phyloP scores from a whole-genome alignment of 2,888 invertebrate species.

The Scaptodrosophila latifasciaeformis region DNA sequence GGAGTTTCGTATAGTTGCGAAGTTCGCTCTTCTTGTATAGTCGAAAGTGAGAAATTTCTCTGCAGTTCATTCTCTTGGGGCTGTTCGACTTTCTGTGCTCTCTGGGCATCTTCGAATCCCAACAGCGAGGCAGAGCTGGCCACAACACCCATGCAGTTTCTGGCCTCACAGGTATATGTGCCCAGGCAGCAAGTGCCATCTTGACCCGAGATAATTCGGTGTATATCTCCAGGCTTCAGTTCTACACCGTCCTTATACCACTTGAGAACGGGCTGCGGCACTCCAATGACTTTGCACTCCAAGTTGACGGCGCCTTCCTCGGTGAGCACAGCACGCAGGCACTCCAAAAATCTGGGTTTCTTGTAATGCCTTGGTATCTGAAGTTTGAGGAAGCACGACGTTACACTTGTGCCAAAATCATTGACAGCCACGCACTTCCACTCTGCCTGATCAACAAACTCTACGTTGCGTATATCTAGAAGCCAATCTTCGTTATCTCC shows the following conservation, averaged over 20 bases:
- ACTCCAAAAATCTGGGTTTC: slow-evolving; percentile 90
- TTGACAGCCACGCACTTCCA: slow-evolving; percentile 94
- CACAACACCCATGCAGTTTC: slow-evolving; percentile 92
- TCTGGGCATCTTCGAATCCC: slow-evolving; percentile 87
- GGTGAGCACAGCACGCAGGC: slow-evolving; percentile 87
- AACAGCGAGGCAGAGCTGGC: slow-evolving; percentile 91
- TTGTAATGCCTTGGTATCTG: slow-evolving; percentile 91
- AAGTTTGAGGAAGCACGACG: slow-evolving; percentile 89
- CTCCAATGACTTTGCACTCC: slow-evolving; percentile 94
- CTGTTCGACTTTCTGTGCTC: slow-evolving; percentile 76
- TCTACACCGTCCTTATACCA: slow-evolving; percentile 96
- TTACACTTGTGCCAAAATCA: slow-evolving; percentile 91
- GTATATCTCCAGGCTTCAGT: slow-evolving; percentile 92
- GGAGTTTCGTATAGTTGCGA: slow-evolving; percentile 91
- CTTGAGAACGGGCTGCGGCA: slow-evolving; percentile 90
- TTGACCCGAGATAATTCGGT: slow-evolving; percentile 91
- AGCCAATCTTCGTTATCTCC: slow-evolving; percentile 84
- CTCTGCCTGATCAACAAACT: slow-evolving; percentile 90
- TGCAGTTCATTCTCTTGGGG: slow-evolving; percentile 76
- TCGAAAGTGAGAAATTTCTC: slow-evolving; percentile 88
- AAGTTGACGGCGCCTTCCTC: slow-evolving; percentile 92
- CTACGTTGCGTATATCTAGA: slow-evolving; percentile 83
- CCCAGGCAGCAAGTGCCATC: slow-evolving; percentile 93
- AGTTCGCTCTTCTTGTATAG: slow-evolving; percentile 92
- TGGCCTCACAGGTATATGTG: slow-evolving; percentile 92